Evolutionary conservation across 2,888 invertebrate species (phyloP), one percentile per base, ranked within the genome.

Genomic region (Sphaerophoria rueppellii): DNA sequence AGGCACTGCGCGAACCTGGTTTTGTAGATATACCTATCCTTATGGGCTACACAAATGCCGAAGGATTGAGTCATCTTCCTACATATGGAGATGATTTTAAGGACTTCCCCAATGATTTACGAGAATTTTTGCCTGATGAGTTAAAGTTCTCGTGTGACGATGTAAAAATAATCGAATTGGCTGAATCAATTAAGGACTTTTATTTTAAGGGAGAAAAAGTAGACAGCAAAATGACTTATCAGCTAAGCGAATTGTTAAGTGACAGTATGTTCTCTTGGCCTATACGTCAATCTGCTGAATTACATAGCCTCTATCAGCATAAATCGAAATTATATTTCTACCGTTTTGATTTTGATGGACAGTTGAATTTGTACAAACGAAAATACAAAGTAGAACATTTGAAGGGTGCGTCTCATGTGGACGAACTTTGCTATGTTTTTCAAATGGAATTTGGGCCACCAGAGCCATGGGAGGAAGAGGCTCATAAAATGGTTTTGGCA

Each of bases 341-440:
- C 87, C 92, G 92, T 82, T 94, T 94, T 88, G 89, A 92, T 0
- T 93, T 93, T 69, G 93, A 93, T 82, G 93, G 93, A 2, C 89
- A 89, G 52, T 89, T 93, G 12, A 93, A 93, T 88, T 92, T 92
- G 78, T 88, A 92, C 35, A 93, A 93, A 87, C 92, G 90, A 46
- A 61, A 80, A 50, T 52, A n/a, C 2, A 52, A 90, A 12, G 90
- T 92, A 14, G 75, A 90, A 4, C 89, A 92, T 1, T 32, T 88
- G 6, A 87, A 90, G 88, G 94, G 94, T 4, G 92, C 93, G 0
- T 92, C 93, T 69, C 94, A 94, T 87, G 93, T 91, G 0, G 94
- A 94, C 86, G 94, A 94, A 0, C 89, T 93, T 0, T 92, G 93
- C 6, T 94, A 94, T 86, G 82, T 94, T 12, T 91, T 94, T 24